phyloP scores from a whole-genome alignment of 1,140 invertebrate genomes.

The Pseudomyrmex sp. region DNA sequence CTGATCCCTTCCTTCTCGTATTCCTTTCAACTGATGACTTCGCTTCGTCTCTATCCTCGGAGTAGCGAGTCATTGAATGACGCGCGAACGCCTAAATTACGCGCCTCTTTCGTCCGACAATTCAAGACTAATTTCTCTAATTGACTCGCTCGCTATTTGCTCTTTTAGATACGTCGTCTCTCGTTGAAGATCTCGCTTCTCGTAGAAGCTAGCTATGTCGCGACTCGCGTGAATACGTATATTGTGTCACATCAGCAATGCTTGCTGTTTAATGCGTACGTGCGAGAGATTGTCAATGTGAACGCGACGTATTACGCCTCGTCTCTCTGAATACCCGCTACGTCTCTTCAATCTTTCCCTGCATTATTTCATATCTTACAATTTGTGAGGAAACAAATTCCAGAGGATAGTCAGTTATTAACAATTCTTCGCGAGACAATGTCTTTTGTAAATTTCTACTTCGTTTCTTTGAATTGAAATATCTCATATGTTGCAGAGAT shows the following conservation, averaged over 20 bases:
- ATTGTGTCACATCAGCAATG: slow-evolving; percentile 36
- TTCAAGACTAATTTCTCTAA: slow-evolving; percentile 72
- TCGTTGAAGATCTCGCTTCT: slow-evolving; percentile 10
- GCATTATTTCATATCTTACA: background rate
- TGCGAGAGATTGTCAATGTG: background rate
- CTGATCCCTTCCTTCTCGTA: slow-evolving; percentile 15
- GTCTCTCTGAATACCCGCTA: background rate
- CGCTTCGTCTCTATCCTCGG: slow-evolving; percentile 38
- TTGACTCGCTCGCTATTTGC: slow-evolving; percentile 63
- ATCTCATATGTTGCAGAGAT: background rate
- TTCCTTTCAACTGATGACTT: slow-evolving; percentile 39
- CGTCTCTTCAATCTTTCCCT: background rate
- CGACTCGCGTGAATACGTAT: slow-evolving; percentile 38
- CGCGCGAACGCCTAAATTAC: slow-evolving; percentile 61
- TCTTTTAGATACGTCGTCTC: slow-evolving; percentile 44
- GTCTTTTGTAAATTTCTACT: background rate
- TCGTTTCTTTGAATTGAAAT: too few species aligned
- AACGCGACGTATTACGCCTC: background rate
- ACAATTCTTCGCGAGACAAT: background rate
- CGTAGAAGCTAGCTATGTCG: slow-evolving; percentile 14
- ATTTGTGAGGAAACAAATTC: slow-evolving; percentile 5
- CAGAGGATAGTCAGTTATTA: background rate
- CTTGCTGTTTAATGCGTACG: background rate
- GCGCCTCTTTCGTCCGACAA: slow-evolving; percentile 68
- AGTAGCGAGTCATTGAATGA: slow-evolving; percentile 56